These are phyloP conservation scores for Dryadula phaetusa DNA, from an alignment of 2,888 invertebrate genomes.

Conservation along the genomic window DNA sequence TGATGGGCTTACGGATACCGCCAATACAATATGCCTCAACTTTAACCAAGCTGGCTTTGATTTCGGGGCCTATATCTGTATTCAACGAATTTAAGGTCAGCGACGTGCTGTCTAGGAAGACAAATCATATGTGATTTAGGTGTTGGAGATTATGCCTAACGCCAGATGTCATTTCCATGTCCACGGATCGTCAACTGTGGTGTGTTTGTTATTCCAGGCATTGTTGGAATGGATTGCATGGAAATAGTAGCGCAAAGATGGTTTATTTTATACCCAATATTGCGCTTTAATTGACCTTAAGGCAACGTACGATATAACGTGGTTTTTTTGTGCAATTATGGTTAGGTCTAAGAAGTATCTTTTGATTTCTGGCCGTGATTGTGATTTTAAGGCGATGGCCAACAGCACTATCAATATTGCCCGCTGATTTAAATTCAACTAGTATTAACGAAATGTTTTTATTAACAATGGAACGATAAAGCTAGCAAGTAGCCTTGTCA, in stretches of 20 bases:
- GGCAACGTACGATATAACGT: background rate
- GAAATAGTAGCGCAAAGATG: background rate
- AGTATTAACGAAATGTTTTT: background rate
- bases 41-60: background rate
- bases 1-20: background rate
- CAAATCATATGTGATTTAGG: background rate
- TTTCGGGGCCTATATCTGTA: background rate
- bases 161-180: background rate
- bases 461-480: background rate
- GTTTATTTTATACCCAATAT: background rate
- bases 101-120: background rate
- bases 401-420: background rate
- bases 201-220: background rate
- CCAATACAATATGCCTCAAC: background rate
- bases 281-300: background rate
- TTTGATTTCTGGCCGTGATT: no score
- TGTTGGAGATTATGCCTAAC: background rate
- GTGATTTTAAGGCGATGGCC: background rate
- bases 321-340: background rate
- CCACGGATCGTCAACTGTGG: constrained; percentile 10
- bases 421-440: background rate
- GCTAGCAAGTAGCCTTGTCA: background rate
- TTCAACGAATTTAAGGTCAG: background rate
- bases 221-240: no score
- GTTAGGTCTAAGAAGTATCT: background rate